phyloP scores from a whole-genome alignment of 2,113 vertebrate species.

The Percopsis transmontana region DNA sequence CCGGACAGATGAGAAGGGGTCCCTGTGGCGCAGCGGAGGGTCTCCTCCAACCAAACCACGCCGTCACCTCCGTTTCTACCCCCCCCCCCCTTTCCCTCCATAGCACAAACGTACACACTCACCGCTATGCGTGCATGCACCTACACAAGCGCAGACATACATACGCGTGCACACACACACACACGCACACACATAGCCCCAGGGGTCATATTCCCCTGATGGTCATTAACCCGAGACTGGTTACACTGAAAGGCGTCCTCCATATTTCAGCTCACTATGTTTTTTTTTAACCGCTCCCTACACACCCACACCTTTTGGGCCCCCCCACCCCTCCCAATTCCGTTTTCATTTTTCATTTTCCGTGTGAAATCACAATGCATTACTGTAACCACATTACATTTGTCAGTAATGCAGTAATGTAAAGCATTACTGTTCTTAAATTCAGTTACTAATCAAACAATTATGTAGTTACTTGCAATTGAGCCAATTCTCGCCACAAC shows the following conservation, averaged over 20 bases:
- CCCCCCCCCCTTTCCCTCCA: conserved; percentile 52
- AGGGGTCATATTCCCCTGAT: conserved; percentile 68
- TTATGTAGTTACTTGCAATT: no score
- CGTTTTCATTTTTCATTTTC: conserved; percentile 52
- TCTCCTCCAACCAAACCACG: conserved; percentile 62
- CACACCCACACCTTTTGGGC: conserved; percentile 36
- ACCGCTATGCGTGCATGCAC: conserved; percentile 11
- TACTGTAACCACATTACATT: no score
- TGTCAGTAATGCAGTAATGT: no score
- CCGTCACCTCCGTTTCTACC: conserved; percentile 17
- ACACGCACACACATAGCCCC: conserved; percentile 34
- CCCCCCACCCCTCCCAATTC: conserved; percentile 21
- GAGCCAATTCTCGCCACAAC: no score
- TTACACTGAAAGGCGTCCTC: conserved; percentile 50
- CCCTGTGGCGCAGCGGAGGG: conserved; percentile 53
- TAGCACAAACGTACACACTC: conserved; percentile 39
- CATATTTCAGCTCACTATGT: conserved; percentile 63
- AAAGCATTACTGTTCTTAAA: no score
- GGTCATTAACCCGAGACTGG: conserved; percentile 71
- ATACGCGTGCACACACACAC: not conserved
- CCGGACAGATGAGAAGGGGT: conserved; percentile 68
- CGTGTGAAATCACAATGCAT: conserved; percentile 4
- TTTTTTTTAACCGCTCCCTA: conserved; percentile 48
- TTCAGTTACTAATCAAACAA: no score
- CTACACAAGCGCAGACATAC: conserved; percentile 4